Conservation (phyloP, 2,113 vertebrate genomes). For the Tachysurus fulvidraco region DNA sequence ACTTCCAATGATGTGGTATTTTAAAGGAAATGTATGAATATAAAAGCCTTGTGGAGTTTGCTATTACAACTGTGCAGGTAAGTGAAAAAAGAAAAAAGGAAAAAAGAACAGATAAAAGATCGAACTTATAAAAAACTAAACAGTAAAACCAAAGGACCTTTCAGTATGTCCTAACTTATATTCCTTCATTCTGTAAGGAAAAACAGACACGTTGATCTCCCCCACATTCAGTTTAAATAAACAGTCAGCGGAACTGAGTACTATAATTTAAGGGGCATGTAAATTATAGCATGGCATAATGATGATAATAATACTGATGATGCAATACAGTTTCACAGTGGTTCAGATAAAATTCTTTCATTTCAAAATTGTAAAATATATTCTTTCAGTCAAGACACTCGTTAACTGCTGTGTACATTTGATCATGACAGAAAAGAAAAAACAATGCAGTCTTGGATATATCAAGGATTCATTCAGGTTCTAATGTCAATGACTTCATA, state of each 20-base stretch:
- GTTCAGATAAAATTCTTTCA: not conserved
- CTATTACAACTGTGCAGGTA: not conserved
- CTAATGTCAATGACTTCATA: not conserved
- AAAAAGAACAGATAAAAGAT: not conserved
- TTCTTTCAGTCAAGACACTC: not conserved
- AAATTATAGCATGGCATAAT: not conserved
- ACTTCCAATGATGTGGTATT: not conserved
- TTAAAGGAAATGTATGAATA: not conserved
- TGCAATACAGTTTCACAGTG: not conserved
- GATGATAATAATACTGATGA: not conserved
- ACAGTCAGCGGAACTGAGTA: not conserved
- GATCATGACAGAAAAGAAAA: not conserved
- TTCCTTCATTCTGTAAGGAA: not conserved
- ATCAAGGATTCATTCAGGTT: not conserved
- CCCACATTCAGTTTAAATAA: not conserved
- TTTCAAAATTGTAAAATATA: not conserved
- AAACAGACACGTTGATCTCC: not conserved
- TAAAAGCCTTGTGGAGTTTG: not conserved
- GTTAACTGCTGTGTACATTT: not conserved
- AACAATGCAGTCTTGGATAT: not conserved
- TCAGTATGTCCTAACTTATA: not conserved
- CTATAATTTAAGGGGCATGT: not conserved
- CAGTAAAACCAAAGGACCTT: not conserved
- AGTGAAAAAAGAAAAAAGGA: not conserved
- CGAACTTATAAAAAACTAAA: not conserved